A percentile compares a stretch with the other conserved stretches of the same genome.
These are phyloP conservation scores for Furnarius figulus DNA, from an alignment of 2,113 vertebrate species.

Conservation along the genomic window DNA sequence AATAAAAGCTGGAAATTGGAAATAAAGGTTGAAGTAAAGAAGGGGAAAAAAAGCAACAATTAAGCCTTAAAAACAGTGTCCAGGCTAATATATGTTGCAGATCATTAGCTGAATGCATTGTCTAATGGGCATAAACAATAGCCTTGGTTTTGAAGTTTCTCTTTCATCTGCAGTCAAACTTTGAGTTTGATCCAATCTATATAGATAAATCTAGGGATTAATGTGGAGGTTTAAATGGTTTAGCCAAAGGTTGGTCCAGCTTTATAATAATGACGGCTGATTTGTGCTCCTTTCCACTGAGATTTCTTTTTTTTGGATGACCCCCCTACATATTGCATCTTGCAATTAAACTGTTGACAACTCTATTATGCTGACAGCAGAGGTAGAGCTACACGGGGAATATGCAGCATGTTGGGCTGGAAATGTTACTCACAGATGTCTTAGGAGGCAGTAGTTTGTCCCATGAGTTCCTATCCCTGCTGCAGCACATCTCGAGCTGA, in stretches of 20 bases:
- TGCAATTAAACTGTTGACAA: conserved; percentile 73
- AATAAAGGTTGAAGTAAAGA: background rate
- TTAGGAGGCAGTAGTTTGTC: conserved; percentile 37
- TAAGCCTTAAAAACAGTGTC: background rate
- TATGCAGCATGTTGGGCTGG: conserved; percentile 41
- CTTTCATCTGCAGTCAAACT: conserved; percentile 60
- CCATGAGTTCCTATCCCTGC: conserved; percentile 36
- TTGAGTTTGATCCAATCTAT: conserved; percentile 56
- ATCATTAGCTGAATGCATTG: conserved; percentile 49
- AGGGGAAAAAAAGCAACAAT: background rate
- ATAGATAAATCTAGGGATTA: conserved; percentile 57
- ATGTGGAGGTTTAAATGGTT: conserved; percentile 63
- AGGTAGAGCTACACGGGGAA: conserved; percentile 67
- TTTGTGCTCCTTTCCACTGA: conserved; percentile 49
- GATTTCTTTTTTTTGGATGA: conserved; percentile 35
- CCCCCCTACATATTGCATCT: conserved; percentile 44
- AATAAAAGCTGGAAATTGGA: background rate
- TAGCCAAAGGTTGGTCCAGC: conserved; percentile 47
- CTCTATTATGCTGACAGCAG: conserved; percentile 69
- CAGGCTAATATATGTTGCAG: conserved; percentile 13
- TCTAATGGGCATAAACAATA: conserved; percentile 37
- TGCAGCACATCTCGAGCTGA: conserved; percentile 19
- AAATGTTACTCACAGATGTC: conserved; percentile 67
- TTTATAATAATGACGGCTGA: conserved; percentile 59
- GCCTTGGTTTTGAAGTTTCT: conserved; percentile 33